Percentiles rank a stretch among this genome's conserved stretches.
Evolutionary conservation across 2,113 vertebrate genomes (phyloP).

Genomic region (Lampris incognitus): DNA sequence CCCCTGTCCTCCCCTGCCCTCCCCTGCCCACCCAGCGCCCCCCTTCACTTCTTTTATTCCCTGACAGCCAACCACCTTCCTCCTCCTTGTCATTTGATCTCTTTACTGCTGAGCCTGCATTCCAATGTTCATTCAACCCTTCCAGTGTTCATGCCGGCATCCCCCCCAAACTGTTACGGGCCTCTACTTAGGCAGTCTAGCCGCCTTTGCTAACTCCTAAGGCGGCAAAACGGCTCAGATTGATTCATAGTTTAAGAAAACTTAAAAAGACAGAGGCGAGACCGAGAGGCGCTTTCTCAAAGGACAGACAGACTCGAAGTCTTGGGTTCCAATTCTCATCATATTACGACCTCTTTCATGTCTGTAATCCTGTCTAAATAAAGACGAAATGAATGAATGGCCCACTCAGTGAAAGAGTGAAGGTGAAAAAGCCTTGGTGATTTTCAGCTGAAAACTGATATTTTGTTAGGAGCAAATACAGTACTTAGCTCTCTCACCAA

Average conservation of each 20-base stretch:
- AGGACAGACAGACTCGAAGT: not conserved
- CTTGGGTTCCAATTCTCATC: slow-evolving; percentile 19
- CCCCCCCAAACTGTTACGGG: slow-evolving; percentile 24
- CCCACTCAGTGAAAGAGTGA: not conserved
- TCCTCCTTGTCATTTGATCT: slow-evolving; percentile 70
- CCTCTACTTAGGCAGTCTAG: slow-evolving; percentile 38
- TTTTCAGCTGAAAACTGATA: too few species aligned
- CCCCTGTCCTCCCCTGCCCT: slow-evolving; percentile 4
- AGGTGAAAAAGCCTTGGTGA: not conserved
- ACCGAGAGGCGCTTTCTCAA: not conserved
- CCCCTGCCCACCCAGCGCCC: too few species aligned
- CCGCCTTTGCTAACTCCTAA: slow-evolving; percentile 3
- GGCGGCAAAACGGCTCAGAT: slow-evolving; percentile 16
- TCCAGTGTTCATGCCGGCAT: slow-evolving; percentile 43
- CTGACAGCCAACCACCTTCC: slow-evolving; percentile 59
- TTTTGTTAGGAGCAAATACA: not conserved
- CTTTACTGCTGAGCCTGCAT: slow-evolving; percentile 75
- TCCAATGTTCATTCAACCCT: slow-evolving; percentile 77
- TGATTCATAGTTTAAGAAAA: slow-evolving; percentile 29
- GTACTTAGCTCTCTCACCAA: slow-evolving; percentile 83
- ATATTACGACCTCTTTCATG: not conserved
- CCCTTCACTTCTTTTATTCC: slow-evolving; percentile 49
- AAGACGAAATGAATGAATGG: not conserved
- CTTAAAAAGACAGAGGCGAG: not conserved
- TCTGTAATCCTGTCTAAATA: not conserved